These are phyloP conservation scores for Euplagia quadripunctaria DNA, from an alignment of 2,888 invertebrate species.

Conservation along the genomic window DNA sequence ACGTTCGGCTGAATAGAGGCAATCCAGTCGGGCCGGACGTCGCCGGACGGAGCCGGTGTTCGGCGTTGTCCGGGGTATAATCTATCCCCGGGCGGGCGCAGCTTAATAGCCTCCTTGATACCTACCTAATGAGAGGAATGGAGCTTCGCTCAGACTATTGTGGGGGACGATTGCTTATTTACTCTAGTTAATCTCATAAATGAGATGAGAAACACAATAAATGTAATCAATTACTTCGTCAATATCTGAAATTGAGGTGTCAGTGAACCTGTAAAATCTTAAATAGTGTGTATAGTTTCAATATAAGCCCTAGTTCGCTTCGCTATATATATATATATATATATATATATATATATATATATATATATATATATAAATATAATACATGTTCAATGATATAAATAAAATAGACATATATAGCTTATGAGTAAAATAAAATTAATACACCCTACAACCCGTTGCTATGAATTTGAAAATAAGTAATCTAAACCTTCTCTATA, in stretches of 20 bases:
- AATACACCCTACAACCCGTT: too few relatives aligned
- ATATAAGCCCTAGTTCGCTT: not conserved
- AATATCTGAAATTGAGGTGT: not conserved
- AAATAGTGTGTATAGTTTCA: not conserved
- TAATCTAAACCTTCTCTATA: too few relatives aligned
- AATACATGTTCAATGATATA: too few relatives aligned
- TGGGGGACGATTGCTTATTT: conserved; percentile 14
- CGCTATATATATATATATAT: too few relatives aligned
- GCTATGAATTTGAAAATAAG: too few relatives aligned
- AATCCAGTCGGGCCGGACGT: conserved; percentile 10
- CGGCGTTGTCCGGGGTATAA: conserved; percentile 19
- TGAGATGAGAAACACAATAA: not conserved
- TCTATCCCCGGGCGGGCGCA: conserved; percentile 20
- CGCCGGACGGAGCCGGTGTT: conserved; percentile 19
- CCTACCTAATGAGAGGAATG: conserved; percentile 32
- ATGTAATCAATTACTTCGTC: not conserved
- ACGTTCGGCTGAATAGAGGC: conserved; percentile 9
- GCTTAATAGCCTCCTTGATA: conserved; percentile 39
- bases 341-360: too few relatives aligned
- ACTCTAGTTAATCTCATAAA: conserved; percentile 8
- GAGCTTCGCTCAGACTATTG: conserved; percentile 11
- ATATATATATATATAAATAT: too few relatives aligned
- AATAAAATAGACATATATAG: too few relatives aligned
- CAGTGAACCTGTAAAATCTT: not conserved
- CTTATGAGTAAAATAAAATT: too few relatives aligned